A percentile compares a stretch with the other conserved stretches of the same genome.
Conservation (phyloP, 2,888 invertebrate genomes). For the Eupelmus urozonus region DNA sequence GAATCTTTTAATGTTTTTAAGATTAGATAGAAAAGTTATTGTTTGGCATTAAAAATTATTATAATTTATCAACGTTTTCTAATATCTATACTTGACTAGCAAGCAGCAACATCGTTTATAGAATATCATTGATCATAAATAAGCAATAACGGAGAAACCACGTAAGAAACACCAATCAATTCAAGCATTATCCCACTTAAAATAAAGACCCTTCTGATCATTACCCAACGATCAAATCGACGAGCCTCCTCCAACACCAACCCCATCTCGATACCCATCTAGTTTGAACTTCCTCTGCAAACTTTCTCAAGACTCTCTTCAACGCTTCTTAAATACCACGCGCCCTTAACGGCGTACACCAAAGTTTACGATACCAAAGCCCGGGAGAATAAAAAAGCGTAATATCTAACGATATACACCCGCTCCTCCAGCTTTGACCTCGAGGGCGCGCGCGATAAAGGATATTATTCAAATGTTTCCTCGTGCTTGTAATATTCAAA, state of each 20-base stretch:
- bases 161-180: no score
- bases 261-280: neutral
- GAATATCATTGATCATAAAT: no score
- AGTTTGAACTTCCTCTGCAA: neutral
- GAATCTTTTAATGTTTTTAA: no score
- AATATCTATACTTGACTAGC: no score
- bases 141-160: no score
- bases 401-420: conserved; percentile 69
- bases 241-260: neutral
- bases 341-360: conserved; percentile 42
- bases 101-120: no score
- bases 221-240: neutral
- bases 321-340: conserved; percentile 27
- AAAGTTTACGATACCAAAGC: conserved; percentile 68
- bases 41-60: no score
- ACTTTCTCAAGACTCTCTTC: neutral
- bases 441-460: conserved; percentile 70
- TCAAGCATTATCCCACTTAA: neutral
- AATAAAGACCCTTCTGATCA: neutral
- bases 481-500: conserved; percentile 51
- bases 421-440: conserved; percentile 63
- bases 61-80: no score
- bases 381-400: conserved; percentile 65
- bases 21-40: no score
- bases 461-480: conserved; percentile 74